Evolutionary conservation across 2,113 vertebrate genomes (phyloP).

Genomic region (Aphyosemion australe): DNA sequence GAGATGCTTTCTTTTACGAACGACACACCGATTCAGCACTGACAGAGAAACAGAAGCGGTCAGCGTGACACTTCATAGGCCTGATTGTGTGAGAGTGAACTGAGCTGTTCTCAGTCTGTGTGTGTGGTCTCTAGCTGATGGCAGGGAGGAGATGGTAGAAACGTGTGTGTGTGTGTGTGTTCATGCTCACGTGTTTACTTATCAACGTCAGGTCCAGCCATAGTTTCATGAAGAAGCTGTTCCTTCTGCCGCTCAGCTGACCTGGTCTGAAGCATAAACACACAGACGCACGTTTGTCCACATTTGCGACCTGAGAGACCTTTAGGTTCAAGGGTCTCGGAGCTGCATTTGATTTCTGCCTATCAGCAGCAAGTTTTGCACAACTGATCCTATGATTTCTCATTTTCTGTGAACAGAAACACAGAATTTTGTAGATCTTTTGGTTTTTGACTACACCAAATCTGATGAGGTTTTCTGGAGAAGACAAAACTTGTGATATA

Average conservation of each 20-base stretch:
- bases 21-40: constrained; percentile 19
- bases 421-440: no score
- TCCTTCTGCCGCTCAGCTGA: constrained; percentile 60
- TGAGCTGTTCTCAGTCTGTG: constrained; percentile 69
- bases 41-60: constrained; percentile 43
- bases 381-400: no score
- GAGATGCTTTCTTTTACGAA: constrained; percentile 31
- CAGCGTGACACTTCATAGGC: constrained; percentile 59
- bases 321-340: constrained; percentile 23
- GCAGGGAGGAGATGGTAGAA: constrained; percentile 54
- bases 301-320: constrained; percentile 41
- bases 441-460: no score
- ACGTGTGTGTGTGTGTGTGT: constrained; percentile 29
- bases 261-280: constrained; percentile 63
- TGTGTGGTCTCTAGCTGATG: constrained; percentile 78
- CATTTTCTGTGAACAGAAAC: no score
- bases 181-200: constrained; percentile 62
- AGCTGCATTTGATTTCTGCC: no score
- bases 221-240: constrained; percentile 59
- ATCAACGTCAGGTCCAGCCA: constrained; percentile 56
- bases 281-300: constrained; percentile 44
- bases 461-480: no score
- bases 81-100: constrained; percentile 66
- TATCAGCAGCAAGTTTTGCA: no score
- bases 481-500: no score